These are phyloP conservation scores for Danio aesculapii DNA, from an alignment of 2,797 vertebrate species.

Conservation along the genomic window DNA sequence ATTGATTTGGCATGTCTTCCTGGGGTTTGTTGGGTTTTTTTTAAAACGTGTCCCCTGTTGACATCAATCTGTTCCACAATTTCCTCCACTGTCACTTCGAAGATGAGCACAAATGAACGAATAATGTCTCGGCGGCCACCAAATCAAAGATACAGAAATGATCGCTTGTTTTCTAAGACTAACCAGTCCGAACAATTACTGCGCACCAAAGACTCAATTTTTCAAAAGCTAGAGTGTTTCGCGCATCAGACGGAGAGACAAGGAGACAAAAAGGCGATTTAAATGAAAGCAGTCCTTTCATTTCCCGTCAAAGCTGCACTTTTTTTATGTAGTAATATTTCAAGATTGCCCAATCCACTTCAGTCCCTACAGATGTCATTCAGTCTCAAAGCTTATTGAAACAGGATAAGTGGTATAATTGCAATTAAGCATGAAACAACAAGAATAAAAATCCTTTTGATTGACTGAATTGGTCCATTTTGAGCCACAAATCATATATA, in stretches of 20 bases:
- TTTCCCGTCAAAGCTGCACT: slow-evolving; percentile 2
- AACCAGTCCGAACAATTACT: slow-evolving; percentile 7
- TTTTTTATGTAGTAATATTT: not conserved
- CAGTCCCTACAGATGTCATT: not conserved
- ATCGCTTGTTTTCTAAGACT: not conserved
- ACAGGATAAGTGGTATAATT: slow-evolving; percentile 2
- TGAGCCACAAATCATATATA: not conserved
- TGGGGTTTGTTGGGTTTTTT: not conserved
- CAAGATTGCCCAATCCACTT: not conserved
- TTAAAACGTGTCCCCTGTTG: slow-evolving; percentile 33
- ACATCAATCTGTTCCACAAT: slow-evolving; percentile 44
- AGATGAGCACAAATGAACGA: slow-evolving; percentile 21
- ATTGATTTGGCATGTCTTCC: slow-evolving; percentile 30
- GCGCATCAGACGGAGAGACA: not conserved
- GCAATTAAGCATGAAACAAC: not conserved
- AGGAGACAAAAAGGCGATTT: not conserved
- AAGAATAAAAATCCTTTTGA: not conserved
- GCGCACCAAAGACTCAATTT: not conserved
- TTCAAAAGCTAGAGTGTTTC: not conserved
- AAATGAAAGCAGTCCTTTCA: not conserved
- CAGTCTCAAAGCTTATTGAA: not conserved
- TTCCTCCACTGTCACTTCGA: slow-evolving; percentile 25
- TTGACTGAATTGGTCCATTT: not conserved
- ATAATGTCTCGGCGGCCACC: not conserved
- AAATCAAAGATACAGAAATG: slow-evolving; percentile 14